Evolutionary conservation across 2,888 invertebrate genomes (phyloP), one percentile per base, ranked within the genome.

Genomic region (Corythucha ciliata): DNA sequence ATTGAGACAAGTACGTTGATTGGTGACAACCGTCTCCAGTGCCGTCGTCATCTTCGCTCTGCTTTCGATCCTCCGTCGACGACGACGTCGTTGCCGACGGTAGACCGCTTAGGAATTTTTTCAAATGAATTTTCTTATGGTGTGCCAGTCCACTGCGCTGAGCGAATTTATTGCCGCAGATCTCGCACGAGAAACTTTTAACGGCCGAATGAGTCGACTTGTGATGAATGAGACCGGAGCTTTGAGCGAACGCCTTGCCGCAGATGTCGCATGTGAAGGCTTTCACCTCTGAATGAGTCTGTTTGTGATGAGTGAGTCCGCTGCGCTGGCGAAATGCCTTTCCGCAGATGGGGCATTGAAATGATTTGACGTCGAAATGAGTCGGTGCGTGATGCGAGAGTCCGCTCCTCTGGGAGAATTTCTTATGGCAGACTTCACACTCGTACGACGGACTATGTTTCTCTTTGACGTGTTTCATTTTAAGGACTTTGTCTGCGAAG

Each of bases 221-320:
- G 22, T 52, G 52, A 20, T 52, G 52, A n/a, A 52, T 52, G 8
- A 52, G 22, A 22, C 52, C 52, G 24, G 40, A 47, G 22, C 52
- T 40, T 24, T 52, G 52, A 4, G 52, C 52, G 25, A 52, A 52
- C 16, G 36, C 24, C 33, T 52, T 52, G 14, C 52, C 52, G 26
- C 52, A 52, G 12, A 52, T 47, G 12, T 52, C 41, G 34, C 52
- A 52, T 21, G 25, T 39, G 36, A 52, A 52, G 4, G 37, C 21
- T 25, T 52, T 52, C 7, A 52, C 47, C 20, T 26, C 34, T 10
- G 52, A 52, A 47, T 52, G 52, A 8, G 52, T 52, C 25, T 52
- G 52, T 24, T 52, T 52, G 24, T 52, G 52, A 32, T 52, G 52
- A 8, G 52, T 47, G 2, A 52, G 45, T 8, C 52, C 52, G 22